Evolutionary conservation across 2,888 invertebrate genomes (phyloP).

Genomic region (Aspidapion aeneum): DNA sequence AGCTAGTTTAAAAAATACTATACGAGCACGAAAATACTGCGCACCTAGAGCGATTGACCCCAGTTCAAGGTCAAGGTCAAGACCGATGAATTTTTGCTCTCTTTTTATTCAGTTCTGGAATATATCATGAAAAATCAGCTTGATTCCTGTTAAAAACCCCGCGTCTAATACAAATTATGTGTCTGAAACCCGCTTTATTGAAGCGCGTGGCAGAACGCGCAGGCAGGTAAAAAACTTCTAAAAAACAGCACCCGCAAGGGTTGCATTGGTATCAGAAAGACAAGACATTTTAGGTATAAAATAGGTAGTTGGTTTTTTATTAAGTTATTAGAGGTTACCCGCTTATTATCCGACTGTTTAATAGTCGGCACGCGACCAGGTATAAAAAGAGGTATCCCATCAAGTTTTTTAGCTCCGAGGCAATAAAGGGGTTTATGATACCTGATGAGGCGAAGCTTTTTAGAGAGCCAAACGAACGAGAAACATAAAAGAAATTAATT

Average conservation of each 20-base stretch:
- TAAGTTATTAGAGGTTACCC: neutral
- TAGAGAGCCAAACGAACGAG: too few species aligned
- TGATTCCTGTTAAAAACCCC: too few species aligned
- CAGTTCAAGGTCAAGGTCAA: too few species aligned
- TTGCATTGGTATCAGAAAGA: neutral
- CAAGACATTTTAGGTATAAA: neutral
- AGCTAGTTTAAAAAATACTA: too few species aligned
- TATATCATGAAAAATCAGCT: too few species aligned
- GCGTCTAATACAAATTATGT: too few species aligned
- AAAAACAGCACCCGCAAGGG: neutral
- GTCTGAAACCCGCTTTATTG: too few species aligned
- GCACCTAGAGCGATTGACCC: too few species aligned
- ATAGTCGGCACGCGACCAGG: neutral
- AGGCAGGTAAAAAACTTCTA: neutral
- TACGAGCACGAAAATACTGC: too few species aligned
- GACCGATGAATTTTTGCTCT: too few species aligned
- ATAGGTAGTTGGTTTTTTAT: neutral
- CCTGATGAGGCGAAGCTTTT: neutral
- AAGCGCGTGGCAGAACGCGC: neutral
- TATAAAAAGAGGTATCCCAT: neutral
- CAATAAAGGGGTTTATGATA: neutral
- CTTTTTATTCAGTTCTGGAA: too few species aligned
- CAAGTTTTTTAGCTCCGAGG: neutral
- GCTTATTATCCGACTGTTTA: neutral
- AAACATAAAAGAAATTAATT: too few species aligned